These are phyloP conservation scores for Epizoanthus ramosus DNA, from an alignment of 92 coral and sea anemone genomes.

Conservation along the genomic window DNA sequence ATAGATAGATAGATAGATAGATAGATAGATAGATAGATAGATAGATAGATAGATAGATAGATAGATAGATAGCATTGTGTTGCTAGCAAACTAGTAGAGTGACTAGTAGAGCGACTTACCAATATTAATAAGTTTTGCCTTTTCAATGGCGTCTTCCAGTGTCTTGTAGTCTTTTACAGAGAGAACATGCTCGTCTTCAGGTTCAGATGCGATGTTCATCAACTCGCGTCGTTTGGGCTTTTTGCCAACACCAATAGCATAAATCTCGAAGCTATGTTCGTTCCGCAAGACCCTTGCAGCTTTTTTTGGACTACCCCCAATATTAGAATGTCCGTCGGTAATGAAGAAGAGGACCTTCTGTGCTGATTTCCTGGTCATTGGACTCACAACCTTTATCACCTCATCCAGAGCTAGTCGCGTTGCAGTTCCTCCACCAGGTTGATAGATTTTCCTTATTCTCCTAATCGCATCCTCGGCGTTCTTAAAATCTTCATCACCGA, in stretches of 20 bases:
- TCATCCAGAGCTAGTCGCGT: conserved; percentile 67
- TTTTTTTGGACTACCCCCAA: conserved; percentile 77
- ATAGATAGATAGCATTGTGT: no score
- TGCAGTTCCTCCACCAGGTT: conserved; percentile 91
- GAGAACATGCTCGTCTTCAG: conserved; percentile 68
- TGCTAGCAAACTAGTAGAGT: no score
- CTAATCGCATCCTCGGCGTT: conserved; percentile 52
- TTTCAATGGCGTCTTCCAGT: conserved; percentile 51
- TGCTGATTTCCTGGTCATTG: conserved; percentile 60
- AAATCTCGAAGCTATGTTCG: conserved; percentile 63
- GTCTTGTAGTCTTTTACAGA: conserved; percentile 37
- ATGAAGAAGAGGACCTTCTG: conserved; percentile 73
- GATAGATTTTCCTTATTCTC: conserved; percentile 63
- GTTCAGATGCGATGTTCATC: conserved; percentile 70
- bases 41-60: no score
- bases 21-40: no score
- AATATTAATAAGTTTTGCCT: conserved; percentile 45
- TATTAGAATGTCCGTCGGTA: conserved; percentile 85
- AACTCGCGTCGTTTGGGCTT: conserved; percentile 59
- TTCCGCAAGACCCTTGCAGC: conserved; percentile 60
- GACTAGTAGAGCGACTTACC: conserved; percentile 56
- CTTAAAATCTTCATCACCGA: conserved; percentile 61
- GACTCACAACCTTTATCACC: conserved; percentile 59
- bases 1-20: no score
- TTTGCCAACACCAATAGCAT: conserved; percentile 82